Evolutionary conservation across 2,888 invertebrate species (phyloP).

Genomic region (Nomada fabriciana): DNA sequence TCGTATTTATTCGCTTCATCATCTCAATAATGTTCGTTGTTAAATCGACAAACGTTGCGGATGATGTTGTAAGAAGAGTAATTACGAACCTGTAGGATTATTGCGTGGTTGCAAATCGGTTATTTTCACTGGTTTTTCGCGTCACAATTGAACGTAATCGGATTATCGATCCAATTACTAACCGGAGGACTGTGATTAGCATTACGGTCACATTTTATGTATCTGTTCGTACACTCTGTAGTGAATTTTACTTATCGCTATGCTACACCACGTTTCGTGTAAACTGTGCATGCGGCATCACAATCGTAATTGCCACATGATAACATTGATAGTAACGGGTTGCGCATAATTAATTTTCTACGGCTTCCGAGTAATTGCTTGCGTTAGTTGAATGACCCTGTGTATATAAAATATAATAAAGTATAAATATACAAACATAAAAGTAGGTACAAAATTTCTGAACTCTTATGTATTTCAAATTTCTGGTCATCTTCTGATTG

Average conservation of each 20-base stretch:
- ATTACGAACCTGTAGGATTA: constrained; percentile 1
- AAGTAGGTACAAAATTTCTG: no score
- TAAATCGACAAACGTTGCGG: background rate
- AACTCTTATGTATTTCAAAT: no score
- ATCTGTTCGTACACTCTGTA: constrained; percentile 13
- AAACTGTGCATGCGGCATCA: constrained; percentile 10
- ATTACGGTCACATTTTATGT: constrained; percentile 47
- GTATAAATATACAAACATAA: no score
- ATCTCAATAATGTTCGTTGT: background rate
- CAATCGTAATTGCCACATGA: constrained; percentile 32
- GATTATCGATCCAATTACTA: constrained; percentile 56
- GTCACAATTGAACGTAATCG: constrained; percentile 41
- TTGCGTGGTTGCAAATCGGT: constrained; percentile 5
- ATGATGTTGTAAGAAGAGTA: background rate
- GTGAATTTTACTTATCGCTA: constrained; percentile 58
- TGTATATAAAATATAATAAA: no score
- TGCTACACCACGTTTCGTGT: constrained; percentile 41
- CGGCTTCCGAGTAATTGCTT: constrained; percentile 38
- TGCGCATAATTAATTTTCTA: constrained; percentile 44
- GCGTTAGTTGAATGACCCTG: no score
- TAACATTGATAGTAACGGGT: constrained; percentile 37
- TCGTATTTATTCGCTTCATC: background rate
- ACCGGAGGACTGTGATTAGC: constrained; percentile 35
- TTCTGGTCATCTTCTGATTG: no score
- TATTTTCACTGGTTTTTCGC: constrained; percentile 32